Percentiles rank a stretch among this genome's conserved stretches.
phyloP scores from a whole-genome alignment of 2,797 vertebrate genomes.

The Otus scops region DNA sequence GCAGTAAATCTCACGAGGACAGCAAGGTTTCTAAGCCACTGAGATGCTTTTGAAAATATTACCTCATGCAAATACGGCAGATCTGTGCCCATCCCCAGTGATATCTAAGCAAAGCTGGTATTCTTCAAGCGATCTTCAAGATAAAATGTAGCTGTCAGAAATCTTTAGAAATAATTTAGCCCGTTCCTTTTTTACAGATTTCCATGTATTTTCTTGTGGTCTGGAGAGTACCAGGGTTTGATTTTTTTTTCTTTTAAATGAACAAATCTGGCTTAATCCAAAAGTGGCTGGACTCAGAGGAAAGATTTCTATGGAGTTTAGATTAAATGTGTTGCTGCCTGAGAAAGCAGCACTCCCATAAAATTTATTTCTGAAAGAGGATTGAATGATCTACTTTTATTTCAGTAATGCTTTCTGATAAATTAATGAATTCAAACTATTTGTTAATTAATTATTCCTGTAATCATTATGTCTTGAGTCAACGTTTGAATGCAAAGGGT shows the following conservation, averaged over 20 bases:
- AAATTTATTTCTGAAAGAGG: background rate
- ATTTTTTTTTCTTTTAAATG: background rate
- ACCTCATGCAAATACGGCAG: background rate
- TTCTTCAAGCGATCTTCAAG: background rate
- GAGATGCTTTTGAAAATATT: slow-evolving; percentile 43
- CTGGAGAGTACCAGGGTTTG: slow-evolving; percentile 29
- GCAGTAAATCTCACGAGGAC: background rate
- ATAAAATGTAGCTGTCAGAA: background rate
- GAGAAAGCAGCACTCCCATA: background rate
- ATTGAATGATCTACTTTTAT: background rate
- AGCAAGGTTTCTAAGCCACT: background rate
- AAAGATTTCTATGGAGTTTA: background rate
- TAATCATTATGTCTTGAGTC: slow-evolving; percentile 55
- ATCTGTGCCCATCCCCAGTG: background rate
- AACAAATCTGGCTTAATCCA: background rate
- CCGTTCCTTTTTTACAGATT: background rate
- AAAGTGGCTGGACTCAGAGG: background rate
- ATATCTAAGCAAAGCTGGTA: background rate
- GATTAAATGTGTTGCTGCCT: background rate
- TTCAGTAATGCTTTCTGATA: background rate
- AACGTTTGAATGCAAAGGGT: slow-evolving; percentile 76
- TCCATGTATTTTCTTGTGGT: background rate
- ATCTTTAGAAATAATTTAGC: background rate
- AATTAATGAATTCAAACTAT: background rate
- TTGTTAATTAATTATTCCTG: slow-evolving; percentile 45